A percentile compares a stretch with the other conserved stretches of the same genome.
These are phyloP conservation scores for Anoncus sp. DNA, from an alignment of 2,888 invertebrate species.

Conservation along the genomic window DNA sequence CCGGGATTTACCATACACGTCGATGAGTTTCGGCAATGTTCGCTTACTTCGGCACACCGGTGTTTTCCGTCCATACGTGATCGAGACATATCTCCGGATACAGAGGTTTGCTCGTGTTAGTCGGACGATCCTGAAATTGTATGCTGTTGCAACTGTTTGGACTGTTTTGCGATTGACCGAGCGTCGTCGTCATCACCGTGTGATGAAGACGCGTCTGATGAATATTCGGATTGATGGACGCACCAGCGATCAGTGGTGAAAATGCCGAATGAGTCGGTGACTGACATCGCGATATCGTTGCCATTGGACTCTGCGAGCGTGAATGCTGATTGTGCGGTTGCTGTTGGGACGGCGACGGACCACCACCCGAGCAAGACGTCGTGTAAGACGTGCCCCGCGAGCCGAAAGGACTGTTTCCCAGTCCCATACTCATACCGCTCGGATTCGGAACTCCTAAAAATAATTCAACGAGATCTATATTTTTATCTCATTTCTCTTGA, in stretches of 20 bases:
- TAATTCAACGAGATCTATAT: no score
- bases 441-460: conserved; percentile 73
- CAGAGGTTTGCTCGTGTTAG: conserved; percentile 85
- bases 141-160: conserved; percentile 74
- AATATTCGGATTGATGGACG: conserved; percentile 69
- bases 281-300: conserved; percentile 83
- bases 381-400: conserved; percentile 78
- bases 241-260: conserved; percentile 74
- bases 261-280: conserved; percentile 80
- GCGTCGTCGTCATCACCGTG: conserved; percentile 74
- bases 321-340: conserved; percentile 80
- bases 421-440: conserved; percentile 67
- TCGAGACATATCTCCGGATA: conserved; percentile 95
- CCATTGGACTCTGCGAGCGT: conserved; percentile 84
- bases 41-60: conserved; percentile 80
- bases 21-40: no score
- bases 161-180: conserved; percentile 74
- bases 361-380: conserved; percentile 75
- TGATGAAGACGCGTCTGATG: conserved; percentile 78
- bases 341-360: conserved; percentile 74
- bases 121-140: conserved; percentile 73
- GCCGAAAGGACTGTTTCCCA: conserved; percentile 76
- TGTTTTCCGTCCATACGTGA: conserved; percentile 94
- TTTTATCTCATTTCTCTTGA: no score
- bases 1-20: no score